These are phyloP conservation scores for Conistra vaccinii DNA, from an alignment of 2,888 invertebrate species.

Conservation along the genomic window DNA sequence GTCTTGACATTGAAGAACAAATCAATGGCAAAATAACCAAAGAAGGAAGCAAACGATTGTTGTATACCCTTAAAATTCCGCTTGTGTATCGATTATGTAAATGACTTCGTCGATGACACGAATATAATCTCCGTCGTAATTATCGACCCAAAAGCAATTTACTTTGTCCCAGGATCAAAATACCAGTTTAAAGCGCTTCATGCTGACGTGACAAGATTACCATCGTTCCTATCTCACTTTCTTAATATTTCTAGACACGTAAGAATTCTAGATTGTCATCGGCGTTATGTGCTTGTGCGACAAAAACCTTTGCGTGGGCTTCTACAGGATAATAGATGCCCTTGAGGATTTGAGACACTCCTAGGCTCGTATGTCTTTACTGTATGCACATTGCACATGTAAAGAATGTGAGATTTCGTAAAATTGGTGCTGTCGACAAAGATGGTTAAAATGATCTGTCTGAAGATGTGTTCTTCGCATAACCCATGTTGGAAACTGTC, in stretches of 20 bases:
- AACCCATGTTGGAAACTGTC: background rate
- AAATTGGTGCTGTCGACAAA: constrained; percentile 40
- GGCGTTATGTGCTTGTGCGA: constrained; percentile 58
- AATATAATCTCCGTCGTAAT: constrained; percentile 71
- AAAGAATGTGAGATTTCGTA: constrained; percentile 67
- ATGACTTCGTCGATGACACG: constrained; percentile 69
- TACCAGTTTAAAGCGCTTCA: constrained; percentile 68
- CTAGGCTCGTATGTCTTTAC: constrained; percentile 70
- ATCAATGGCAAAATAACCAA: constrained; percentile 30
- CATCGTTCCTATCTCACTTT: constrained; percentile 59
- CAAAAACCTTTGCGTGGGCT: constrained; percentile 60
- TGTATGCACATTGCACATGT: constrained; percentile 67
- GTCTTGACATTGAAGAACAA: constrained; percentile 50
- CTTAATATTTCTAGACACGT: constrained; percentile 79
- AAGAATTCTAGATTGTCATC: constrained; percentile 77
- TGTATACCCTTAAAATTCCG: constrained; percentile 65
- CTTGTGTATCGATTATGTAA: constrained; percentile 73
- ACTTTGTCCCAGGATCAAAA: constrained; percentile 64
- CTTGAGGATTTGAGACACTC: constrained; percentile 62
- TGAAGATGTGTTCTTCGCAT: constrained; percentile 4
- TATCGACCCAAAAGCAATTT: constrained; percentile 77
- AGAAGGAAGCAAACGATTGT: constrained; percentile 46
- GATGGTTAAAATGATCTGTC: constrained; percentile 43
- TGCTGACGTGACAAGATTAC: constrained; percentile 70
- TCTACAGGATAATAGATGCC: constrained; percentile 61